Evolutionary conservation across 2,888 invertebrate genomes (phyloP).

Genomic region (Agrotis ipsilon): DNA sequence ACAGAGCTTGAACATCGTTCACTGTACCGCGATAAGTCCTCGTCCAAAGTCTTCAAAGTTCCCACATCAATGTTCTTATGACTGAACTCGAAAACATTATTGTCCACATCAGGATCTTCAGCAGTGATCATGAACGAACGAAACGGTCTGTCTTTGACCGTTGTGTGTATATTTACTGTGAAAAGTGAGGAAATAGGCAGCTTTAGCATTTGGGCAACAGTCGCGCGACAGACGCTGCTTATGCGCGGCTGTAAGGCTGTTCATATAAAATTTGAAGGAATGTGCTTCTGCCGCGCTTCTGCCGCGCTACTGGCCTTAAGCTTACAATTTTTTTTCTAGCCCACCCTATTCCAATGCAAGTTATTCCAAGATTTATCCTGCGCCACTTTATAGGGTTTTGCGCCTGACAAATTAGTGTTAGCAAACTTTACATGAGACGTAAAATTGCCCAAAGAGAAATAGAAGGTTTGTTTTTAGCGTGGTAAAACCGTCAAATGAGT

Average conservation of each 20-base stretch:
- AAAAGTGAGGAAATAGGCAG: conserved; percentile 35
- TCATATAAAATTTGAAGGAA: no score
- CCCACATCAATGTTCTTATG: conserved; percentile 78
- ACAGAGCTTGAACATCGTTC: conserved; percentile 83
- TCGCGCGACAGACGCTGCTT: no score
- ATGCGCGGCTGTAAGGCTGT: no score
- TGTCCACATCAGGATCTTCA: conserved; percentile 83
- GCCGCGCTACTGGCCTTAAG: no score
- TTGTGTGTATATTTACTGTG: conserved; percentile 76
- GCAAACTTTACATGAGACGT: conserved; percentile 13
- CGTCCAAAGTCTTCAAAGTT: conserved; percentile 81
- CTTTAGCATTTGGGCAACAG: no score
- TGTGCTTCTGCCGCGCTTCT: no score
- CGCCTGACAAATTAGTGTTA: conserved; percentile 24
- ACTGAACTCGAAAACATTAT: conserved; percentile 70
- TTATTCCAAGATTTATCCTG: no score
- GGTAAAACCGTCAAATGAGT: no score
- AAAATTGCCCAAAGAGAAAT: not conserved
- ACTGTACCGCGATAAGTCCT: conserved; percentile 80
- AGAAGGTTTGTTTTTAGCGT: not conserved
- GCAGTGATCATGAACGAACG: conserved; percentile 87
- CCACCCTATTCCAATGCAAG: no score
- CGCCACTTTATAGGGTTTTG: not conserved
- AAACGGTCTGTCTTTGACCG: conserved; percentile 74
- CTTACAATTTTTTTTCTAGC: no score